These are phyloP conservation scores for Castor canadensis DNA, from an alignment of 2,113 vertebrate genomes.

Conservation along the genomic window DNA sequence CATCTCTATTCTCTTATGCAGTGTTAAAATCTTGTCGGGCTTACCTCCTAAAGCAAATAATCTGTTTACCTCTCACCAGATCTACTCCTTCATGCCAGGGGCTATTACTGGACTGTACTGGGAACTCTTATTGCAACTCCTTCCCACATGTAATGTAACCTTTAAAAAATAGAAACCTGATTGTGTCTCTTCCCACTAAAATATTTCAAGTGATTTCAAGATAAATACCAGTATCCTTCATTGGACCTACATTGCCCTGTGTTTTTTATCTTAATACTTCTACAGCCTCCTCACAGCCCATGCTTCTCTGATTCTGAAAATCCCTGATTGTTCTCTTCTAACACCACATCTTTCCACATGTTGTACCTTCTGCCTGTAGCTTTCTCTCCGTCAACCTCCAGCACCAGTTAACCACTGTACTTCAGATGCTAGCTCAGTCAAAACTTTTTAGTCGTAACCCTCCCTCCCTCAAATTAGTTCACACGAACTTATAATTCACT, in stretches of 20 bases:
- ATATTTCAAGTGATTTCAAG: background rate
- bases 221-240: background rate
- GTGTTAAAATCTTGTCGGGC: background rate
- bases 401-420: background rate
- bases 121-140: background rate
- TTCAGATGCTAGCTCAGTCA: background rate
- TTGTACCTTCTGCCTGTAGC: background rate
- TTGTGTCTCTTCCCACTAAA: background rate
- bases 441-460: too few species aligned
- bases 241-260: background rate
- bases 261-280: background rate
- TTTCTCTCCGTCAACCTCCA: background rate
- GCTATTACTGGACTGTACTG: background rate
- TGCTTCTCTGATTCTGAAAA: background rate
- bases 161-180: background rate
- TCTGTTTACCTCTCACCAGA: background rate
- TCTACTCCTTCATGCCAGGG: too few species aligned
- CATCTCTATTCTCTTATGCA: too few species aligned
- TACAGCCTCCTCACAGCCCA: background rate
- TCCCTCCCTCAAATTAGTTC: background rate
- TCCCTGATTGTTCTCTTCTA: background rate
- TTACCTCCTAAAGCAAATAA: background rate
- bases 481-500: background rate
- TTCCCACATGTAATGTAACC: background rate
- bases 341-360: background rate